Conservation (phyloP, 2,113 vertebrate species). For the Symphodus melops region DNA sequence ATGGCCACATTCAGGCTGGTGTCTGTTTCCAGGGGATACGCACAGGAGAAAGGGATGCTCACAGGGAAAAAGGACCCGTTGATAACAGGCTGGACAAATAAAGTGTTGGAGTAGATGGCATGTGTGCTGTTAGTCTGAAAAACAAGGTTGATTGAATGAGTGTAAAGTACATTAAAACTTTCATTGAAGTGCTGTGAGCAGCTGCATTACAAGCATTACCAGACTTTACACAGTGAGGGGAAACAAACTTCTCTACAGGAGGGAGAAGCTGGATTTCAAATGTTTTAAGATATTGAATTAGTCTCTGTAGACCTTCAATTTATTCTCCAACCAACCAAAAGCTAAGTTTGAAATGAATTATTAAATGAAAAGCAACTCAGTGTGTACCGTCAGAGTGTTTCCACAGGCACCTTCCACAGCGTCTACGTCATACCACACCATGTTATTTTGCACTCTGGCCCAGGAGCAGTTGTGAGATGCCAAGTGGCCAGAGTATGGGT, state of each 20-base stretch:
- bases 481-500: slow-evolving; percentile 65
- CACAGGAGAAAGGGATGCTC: slow-evolving; percentile 70
- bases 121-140: slow-evolving; percentile 76
- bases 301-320: neutral
- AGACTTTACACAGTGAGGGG: too few species aligned
- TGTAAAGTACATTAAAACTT: neutral
- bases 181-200: too few species aligned
- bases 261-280: too few species aligned
- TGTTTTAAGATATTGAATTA: too few species aligned
- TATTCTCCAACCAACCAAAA: neutral
- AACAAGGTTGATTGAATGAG: neutral
- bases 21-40: slow-evolving; percentile 63
- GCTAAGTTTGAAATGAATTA: neutral
- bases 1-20: slow-evolving; percentile 48
- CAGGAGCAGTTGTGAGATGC: slow-evolving; percentile 52
- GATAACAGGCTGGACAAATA: slow-evolving; percentile 63
- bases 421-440: slow-evolving; percentile 68
- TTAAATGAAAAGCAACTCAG: neutral
- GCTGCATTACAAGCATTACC: too few species aligned
- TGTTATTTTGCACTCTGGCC: neutral
- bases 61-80: slow-evolving; percentile 19
- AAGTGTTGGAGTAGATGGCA: slow-evolving; percentile 68
- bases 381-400: slow-evolving; percentile 68
- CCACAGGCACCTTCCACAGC: slow-evolving; percentile 58
- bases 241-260: neutral